A percentile compares a stretch with the other conserved stretches of the same genome.
phyloP scores from a whole-genome alignment of 2,797 vertebrate species.

The Sylvia borin region DNA sequence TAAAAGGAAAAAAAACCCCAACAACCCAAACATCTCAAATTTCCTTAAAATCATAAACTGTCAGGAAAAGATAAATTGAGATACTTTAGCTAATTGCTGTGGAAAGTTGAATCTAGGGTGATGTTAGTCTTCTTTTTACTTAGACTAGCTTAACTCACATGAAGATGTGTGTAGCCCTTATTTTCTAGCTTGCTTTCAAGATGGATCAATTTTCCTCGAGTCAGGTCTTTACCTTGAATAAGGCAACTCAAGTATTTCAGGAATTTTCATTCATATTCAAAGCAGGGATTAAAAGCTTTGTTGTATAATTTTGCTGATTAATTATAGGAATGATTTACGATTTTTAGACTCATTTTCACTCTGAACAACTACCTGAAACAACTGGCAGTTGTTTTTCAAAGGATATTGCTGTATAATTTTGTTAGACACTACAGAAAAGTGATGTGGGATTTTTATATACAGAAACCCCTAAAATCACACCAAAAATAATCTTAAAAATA shows the following conservation, averaged over 20 bases:
- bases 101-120: slow-evolving; percentile 82
- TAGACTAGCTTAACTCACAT: slow-evolving; percentile 41
- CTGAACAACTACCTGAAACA: slow-evolving; percentile 10
- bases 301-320: background rate
- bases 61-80: slow-evolving; percentile 87
- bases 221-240: slow-evolving; percentile 45
- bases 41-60: slow-evolving; percentile 86
- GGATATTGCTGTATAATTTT: background rate
- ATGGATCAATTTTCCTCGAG: slow-evolving; percentile 62
- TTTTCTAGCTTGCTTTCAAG: slow-evolving; percentile 59
- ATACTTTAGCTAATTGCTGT: slow-evolving; percentile 85
- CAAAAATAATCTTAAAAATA: background rate
- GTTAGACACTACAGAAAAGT: background rate
- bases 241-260: slow-evolving; percentile 47
- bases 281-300: slow-evolving; percentile 15
- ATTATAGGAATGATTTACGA: slow-evolving; percentile 8
- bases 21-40: slow-evolving; percentile 77
- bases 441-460: background rate
- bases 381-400: background rate
- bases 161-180: slow-evolving; percentile 24
- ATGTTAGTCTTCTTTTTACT: slow-evolving; percentile 76
- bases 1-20: slow-evolving; percentile 1
- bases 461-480: background rate
- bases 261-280: slow-evolving; percentile 60
- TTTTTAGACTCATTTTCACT: slow-evolving; percentile 39